Evolutionary conservation across 2,113 vertebrate species (phyloP), one percentile per base, ranked within the genome.

Genomic region (Gadus chalcogrammus): DNA sequence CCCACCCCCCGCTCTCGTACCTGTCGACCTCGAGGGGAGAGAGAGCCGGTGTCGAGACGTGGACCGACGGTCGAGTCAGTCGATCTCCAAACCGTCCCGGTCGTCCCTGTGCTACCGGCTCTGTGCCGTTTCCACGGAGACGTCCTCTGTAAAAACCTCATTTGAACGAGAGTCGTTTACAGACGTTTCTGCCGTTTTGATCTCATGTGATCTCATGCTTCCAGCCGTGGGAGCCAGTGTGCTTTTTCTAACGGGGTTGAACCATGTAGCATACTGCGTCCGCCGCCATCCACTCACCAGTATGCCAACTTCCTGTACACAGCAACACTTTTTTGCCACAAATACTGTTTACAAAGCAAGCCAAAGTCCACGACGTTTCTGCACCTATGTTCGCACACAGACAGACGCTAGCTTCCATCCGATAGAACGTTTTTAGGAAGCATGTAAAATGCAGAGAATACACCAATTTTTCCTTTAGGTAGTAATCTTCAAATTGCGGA

Each of bases 311-410:
- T 80, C 78, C 75, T 73, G 31, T 74, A 16, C 58, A 13, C 63
- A 67, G 64, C 12, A 15, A 55, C 66, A 74, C 28, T 42, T 73
- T 61, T 76, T 61, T 52, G 61, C 58, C 79, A 82, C 80, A 71
- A 83, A 75, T 75, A 88, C 84, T 77, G 77, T 80, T 84, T 84
- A 83, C 81, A 81, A 75, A 74, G 79, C 81, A 88, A 91, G 84
- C 89, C 91, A 92, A 91, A 92, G 90, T 87, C 75, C 80, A 83
- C 84, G 55, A 74, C 59, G 17, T 84, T 72, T 76, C 67, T 85
- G 31, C 85, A 24, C 60, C 22, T 76, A 82, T 79, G 83, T 73
- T 75, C 64, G 78, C 73, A 66, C 55, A 5, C 65, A 65, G 58
- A 72, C 70, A 62, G 61, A 60, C 69, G 12, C 7, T 27, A 71